phyloP scores from a whole-genome alignment of 2,888 invertebrate genomes.

The Antheraea yamamai region DNA sequence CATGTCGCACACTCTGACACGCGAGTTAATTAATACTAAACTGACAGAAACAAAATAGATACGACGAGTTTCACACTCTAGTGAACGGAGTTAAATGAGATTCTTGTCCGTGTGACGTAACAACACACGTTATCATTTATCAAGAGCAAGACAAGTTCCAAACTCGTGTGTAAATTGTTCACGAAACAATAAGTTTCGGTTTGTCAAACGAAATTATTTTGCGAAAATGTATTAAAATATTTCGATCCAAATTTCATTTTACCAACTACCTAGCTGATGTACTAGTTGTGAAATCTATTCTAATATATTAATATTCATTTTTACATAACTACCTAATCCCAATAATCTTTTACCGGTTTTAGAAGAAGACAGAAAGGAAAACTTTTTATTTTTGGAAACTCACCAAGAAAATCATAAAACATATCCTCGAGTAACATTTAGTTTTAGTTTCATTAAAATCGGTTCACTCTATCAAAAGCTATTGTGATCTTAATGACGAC shows the following conservation, averaged over 20 bases:
- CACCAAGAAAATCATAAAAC: too few relatives aligned
- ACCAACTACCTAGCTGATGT: too few relatives aligned
- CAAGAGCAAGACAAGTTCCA: background rate
- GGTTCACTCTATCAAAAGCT: too few relatives aligned
- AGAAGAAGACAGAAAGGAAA: too few relatives aligned
- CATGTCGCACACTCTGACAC: constrained; percentile 49
- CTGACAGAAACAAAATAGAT: constrained; percentile 45
- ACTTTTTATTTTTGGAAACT: too few relatives aligned
- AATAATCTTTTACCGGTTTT: too few relatives aligned
- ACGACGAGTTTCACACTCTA: background rate
- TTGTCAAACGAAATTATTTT: constrained; percentile 2
- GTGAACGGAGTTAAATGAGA: constrained; percentile 44
- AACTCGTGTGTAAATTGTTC: background rate
- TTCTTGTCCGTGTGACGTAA: constrained; percentile 22
- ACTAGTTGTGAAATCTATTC: too few relatives aligned
- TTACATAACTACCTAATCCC: too few relatives aligned
- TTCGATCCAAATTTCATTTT: background rate
- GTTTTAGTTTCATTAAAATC: too few relatives aligned
- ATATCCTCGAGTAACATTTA: too few relatives aligned
- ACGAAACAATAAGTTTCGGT: background rate
- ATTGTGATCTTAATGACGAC: too few relatives aligned
- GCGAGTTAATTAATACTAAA: constrained; percentile 70
- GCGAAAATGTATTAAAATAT: background rate
- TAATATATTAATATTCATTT: too few relatives aligned
- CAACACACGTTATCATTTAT: constrained; percentile 16